Conservation (phyloP, 2,113 vertebrate genomes). For the Sterna hirundo region DNA sequence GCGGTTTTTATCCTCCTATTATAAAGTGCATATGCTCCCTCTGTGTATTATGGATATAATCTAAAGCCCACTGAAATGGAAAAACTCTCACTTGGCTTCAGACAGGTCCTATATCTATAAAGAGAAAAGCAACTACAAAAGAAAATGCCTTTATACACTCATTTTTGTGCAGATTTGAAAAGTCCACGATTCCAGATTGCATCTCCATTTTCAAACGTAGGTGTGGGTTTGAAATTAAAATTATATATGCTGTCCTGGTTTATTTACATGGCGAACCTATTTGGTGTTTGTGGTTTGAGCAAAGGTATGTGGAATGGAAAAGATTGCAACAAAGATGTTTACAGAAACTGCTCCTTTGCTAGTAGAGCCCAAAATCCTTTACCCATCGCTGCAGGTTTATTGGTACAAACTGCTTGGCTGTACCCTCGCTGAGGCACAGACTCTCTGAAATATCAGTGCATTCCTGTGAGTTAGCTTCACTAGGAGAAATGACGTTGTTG, state of each 20-base stretch:
- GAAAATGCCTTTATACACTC: background rate
- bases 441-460: background rate
- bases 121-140: background rate
- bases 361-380: background rate
- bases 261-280: background rate
- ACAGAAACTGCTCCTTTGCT: background rate
- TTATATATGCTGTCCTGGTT: background rate
- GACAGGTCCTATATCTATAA: background rate
- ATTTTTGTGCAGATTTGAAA: background rate
- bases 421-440: background rate
- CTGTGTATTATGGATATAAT: background rate
- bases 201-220: background rate
- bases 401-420: background rate
- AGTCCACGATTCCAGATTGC: background rate
- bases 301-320: background rate
- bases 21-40: background rate
- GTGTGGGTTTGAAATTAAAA: background rate
- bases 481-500: background rate
- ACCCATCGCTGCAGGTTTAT: background rate
- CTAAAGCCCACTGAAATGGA: slow-evolving; percentile 20
- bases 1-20: background rate
- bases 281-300: background rate
- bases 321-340: background rate
- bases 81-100: background rate
- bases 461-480: background rate